phyloP scores from a whole-genome alignment of 2,113 vertebrate species.

The Ibidorhyncha struthersii region DNA sequence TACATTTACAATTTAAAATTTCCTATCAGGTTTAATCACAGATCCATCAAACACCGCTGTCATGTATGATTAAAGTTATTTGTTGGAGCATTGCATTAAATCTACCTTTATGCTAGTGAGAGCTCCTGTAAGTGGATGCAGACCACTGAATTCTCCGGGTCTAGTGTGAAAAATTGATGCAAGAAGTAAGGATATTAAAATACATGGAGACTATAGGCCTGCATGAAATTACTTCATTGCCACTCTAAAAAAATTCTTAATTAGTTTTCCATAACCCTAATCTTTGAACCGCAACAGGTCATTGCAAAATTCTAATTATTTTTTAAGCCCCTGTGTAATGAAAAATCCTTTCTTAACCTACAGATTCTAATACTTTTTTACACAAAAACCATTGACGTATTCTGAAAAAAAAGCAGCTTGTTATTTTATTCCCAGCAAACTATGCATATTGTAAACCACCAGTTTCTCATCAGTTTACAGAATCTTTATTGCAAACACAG shows the following conservation, averaged over 20 bases:
- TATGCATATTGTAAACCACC: neutral
- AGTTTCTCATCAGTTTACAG: neutral
- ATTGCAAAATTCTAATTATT: neutral
- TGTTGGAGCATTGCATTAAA: neutral
- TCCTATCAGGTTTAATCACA: neutral
- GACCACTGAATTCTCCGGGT: neutral
- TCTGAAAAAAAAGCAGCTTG: neutral
- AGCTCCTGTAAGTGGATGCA: neutral
- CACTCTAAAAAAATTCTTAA: neutral
- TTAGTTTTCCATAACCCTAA: neutral
- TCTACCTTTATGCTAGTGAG: neutral
- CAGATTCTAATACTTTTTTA: neutral
- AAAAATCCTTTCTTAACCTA: neutral
- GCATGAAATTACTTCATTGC: neutral
- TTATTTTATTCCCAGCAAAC: neutral
- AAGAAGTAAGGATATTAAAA: neutral
- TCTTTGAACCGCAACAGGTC: neutral
- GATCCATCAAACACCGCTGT: neutral
- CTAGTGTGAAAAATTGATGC: neutral
- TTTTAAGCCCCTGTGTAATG: neutral
- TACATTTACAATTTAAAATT: neutral
- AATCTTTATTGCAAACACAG: neutral
- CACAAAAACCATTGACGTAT: fast-evolving
- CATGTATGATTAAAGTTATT: neutral
- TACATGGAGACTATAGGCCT: neutral